These are phyloP conservation scores for Pseudomyrmex gracilis DNA, from an alignment of 1,140 invertebrate species.

Conservation along the genomic window DNA sequence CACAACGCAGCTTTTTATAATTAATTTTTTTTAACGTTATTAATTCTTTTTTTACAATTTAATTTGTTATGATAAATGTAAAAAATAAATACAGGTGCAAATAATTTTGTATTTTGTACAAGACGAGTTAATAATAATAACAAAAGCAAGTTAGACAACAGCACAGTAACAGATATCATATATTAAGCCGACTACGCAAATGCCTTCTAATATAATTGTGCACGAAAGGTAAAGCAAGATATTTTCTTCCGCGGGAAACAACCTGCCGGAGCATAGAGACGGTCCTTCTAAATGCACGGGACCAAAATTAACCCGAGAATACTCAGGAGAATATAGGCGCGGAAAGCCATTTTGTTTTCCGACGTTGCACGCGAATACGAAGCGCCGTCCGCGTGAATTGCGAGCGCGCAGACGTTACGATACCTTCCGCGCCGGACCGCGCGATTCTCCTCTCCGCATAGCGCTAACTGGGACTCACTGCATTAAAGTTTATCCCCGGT, in stretches of 20 bases:
- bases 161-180: no score
- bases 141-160: neutral
- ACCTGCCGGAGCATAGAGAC: neutral
- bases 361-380: conserved; percentile 18
- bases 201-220: neutral
- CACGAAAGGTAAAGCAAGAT: no score
- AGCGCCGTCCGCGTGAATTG: conserved; percentile 62
- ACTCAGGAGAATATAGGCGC: neutral
- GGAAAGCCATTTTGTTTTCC: conserved; percentile 6
- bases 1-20: neutral
- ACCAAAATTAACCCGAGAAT: conserved; percentile 44
- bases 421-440: conserved; percentile 35
- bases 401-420: conserved; percentile 67
- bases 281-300: neutral
- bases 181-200: neutral
- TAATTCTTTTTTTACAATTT: conserved; percentile 1
- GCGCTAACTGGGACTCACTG: conserved; percentile 75
- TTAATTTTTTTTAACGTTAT: neutral
- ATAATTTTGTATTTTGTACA: conserved; percentile 3
- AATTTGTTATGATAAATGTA: conserved; percentile 32
- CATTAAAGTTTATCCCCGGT: conserved; percentile 83
- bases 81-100: conserved; percentile 31
- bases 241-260: neutral
- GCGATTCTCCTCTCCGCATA: conserved; percentile 36
- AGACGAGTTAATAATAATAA: conserved; percentile 23